Evolutionary conservation across 2,888 invertebrate species (phyloP).

Genomic region (Sminthurides aquaticus): DNA sequence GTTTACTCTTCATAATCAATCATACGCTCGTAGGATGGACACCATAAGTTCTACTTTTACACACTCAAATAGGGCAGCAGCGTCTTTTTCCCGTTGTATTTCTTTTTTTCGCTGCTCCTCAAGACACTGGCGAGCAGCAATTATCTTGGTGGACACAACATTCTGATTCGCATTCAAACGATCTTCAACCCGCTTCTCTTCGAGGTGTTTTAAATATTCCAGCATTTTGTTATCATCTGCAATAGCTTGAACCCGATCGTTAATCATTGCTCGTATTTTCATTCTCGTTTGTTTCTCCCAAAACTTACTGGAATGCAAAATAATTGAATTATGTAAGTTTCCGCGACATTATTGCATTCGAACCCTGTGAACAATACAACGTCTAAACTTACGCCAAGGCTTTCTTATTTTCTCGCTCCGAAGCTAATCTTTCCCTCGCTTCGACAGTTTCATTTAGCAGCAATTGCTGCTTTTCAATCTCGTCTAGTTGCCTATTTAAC

Average conservation of each 20-base stretch:
- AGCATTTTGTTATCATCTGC: slow-evolving; percentile 15
- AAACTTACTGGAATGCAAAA: slow-evolving; percentile 12
- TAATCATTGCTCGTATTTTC: slow-evolving; percentile 19
- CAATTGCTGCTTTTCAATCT: slow-evolving; percentile 18
- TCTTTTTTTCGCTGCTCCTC: slow-evolving; percentile 17
- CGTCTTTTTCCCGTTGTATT: slow-evolving; percentile 17
- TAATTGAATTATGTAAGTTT: no score
- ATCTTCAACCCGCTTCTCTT: slow-evolving; percentile 9
- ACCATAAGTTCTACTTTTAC: no score
- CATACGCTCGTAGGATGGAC: no score
- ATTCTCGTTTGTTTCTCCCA: slow-evolving; percentile 22
- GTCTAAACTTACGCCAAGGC: slow-evolving; percentile 11
- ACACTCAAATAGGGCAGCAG: slow-evolving; percentile 20
- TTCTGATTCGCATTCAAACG: background rate
- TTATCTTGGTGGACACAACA: slow-evolving; percentile 9
- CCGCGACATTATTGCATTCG: background rate
- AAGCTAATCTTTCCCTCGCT: slow-evolving; percentile 1
- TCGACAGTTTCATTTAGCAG: slow-evolving; percentile 19
- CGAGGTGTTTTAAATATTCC: slow-evolving; percentile 19
- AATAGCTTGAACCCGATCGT: slow-evolving; percentile 17
- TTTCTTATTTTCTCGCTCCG: slow-evolving; percentile 11
- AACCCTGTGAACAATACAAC: background rate
- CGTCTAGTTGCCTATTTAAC: slow-evolving; percentile 13
- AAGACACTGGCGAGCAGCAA: slow-evolving; percentile 8
- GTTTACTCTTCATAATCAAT: no score